Base-by-base conservation (phyloP, 2,113 vertebrate species). In the Scalopus aquaticus region DNA sequence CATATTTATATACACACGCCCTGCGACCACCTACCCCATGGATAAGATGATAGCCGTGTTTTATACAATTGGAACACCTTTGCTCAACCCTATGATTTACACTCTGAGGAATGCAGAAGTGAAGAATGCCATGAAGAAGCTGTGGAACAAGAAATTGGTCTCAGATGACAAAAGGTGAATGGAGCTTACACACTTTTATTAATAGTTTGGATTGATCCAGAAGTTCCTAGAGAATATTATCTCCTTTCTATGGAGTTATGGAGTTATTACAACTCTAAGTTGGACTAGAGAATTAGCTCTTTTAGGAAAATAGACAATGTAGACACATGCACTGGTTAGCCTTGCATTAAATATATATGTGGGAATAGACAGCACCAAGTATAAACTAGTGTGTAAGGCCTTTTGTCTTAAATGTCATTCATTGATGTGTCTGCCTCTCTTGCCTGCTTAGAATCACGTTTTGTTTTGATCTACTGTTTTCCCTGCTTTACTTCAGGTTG, bases 81-180 rank as follows among this genome's bases (percentile, higher is more conserved):
- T 96, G n/a, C 28, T 94, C 19, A 96, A 90, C 20, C 85, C 81
- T 82, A 22, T 96, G 49, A 97, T 92, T 80, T 95, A 97, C 7
- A 94, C 91, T 0, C 44, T 94, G 60, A 95, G 84, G 56, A 96
- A 93, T 26, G 69, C 87, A 72, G 88, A 93, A 49, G 72, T 90
- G 62, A 93, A 93, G 82, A 90, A 37, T 32, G 58, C 83, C 30
- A 91, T 91, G 89, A 80, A 3, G 3, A 96, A 64, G 5, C 17
- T 94, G 8, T 93, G 81, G 90, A 78, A 12, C 26, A 94, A 90
- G 49, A 95, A 49, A 6, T 1, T 60, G 0, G 9, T 84, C 3
- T 88, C 46, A 49, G 49, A 83, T 65, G 30, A 60, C 7, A 1
- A 22, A 58, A 78, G 35, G n/a, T 44, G 12, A 92, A 77, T 64